Evolutionary conservation across 2,888 invertebrate genomes (phyloP).

Genomic region (Loripinus fragilis): DNA sequence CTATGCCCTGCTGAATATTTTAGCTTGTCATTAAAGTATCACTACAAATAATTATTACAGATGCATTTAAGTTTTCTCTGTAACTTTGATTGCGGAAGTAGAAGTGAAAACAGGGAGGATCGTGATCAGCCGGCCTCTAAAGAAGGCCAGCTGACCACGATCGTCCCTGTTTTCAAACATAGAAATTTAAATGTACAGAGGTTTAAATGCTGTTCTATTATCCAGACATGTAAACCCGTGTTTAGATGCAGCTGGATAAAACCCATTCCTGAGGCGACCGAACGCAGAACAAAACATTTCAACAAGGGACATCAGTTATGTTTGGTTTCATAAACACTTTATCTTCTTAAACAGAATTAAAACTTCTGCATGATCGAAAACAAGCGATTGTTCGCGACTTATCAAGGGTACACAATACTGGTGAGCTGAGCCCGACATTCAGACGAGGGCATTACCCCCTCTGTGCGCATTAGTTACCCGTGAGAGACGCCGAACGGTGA

Average conservation of each 20-base stretch:
- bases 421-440: not conserved
- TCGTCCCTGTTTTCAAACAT: no score
- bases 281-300: conserved; percentile 20
- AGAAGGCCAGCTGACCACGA: no score
- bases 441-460: conserved; percentile 36
- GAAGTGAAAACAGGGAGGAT: no score
- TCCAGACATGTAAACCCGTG: conserved; percentile 4
- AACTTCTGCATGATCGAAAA: conserved; percentile 14
- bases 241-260: conserved; percentile 15
- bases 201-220: not conserved
- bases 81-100: no score
- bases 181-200: not conserved
- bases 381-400: conserved; percentile 36
- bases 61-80: no score
- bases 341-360: conserved; percentile 46
- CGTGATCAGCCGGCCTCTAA: no score
- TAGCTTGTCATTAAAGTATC: no score
- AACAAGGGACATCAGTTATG: conserved; percentile 16
- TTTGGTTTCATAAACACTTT: conserved; percentile 52
- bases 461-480: conserved; percentile 47
- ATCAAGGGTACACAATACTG: conserved; percentile 44
- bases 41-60: no score
- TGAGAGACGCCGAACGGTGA: conserved; percentile 12
- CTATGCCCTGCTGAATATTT: no score
- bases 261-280: not conserved